These are phyloP conservation scores for Phaethornis superciliosus DNA, from an alignment of 2,113 vertebrate genomes.

Conservation along the genomic window DNA sequence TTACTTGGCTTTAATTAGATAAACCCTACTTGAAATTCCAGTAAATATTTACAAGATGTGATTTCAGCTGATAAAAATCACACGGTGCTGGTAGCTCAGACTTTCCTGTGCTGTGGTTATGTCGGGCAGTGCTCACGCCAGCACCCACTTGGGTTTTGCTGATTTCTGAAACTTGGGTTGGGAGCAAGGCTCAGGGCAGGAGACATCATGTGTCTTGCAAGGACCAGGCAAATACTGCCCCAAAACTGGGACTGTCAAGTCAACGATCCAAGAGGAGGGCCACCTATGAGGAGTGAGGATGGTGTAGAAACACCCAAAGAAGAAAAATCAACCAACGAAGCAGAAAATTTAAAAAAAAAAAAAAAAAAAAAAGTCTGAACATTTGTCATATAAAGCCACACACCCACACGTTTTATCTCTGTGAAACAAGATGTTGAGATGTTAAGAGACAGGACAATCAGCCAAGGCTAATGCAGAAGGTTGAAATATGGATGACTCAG, in stretches of 20 bases:
- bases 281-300: background rate
- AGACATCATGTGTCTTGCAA: background rate
- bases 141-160: background rate
- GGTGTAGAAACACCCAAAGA: background rate
- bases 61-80: slow-evolving; percentile 62
- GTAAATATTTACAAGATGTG: slow-evolving; percentile 53
- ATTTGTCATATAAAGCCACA: slow-evolving; percentile 24
- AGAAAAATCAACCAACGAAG: background rate
- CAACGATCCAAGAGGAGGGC: accelerated
- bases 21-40: slow-evolving; percentile 45
- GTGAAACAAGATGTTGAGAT: background rate
- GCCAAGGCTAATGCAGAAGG: background rate
- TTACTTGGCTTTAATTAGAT: slow-evolving; percentile 49
- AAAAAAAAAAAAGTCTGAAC: background rate
- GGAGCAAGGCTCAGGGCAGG: background rate
- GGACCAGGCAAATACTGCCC: background rate
- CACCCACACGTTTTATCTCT: slow-evolving; percentile 16
- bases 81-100: background rate
- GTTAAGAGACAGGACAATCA: slow-evolving; percentile 16
- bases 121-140: accelerated
- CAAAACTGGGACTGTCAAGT: background rate
- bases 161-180: background rate
- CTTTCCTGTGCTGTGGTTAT: background rate
- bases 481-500: slow-evolving; percentile 36
- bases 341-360: background rate